These are phyloP conservation scores for Spicauda simplicius DNA, from an alignment of 2,888 invertebrate species.

Conservation along the genomic window DNA sequence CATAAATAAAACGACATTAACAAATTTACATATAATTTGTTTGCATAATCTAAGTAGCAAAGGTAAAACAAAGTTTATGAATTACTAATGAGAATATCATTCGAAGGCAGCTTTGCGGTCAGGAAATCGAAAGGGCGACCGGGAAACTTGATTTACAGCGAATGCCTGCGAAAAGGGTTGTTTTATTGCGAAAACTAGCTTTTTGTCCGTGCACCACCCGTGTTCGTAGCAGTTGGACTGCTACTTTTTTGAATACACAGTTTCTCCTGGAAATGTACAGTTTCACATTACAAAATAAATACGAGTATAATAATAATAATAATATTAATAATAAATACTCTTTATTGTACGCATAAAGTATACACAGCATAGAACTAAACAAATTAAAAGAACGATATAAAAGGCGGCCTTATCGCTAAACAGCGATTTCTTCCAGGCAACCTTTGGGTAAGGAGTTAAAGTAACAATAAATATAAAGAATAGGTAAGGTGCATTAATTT, in stretches of 20 bases:
- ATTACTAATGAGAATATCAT: conserved; percentile 66
- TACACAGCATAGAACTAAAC: too few relatives aligned
- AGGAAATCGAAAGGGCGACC: conserved; percentile 77
- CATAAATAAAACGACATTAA: background rate
- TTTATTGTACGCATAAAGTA: too few relatives aligned
- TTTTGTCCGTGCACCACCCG: background rate
- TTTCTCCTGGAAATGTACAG: too few relatives aligned
- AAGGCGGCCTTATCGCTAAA: too few relatives aligned
- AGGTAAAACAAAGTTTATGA: conserved; percentile 30
- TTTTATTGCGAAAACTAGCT: conserved; percentile 79
- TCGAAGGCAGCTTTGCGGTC: conserved; percentile 71
- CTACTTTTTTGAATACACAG: background rate
- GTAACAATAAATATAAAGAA: too few relatives aligned
- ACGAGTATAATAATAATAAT: too few relatives aligned
- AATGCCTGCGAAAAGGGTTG: conserved; percentile 75
- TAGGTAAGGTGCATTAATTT: too few relatives aligned
- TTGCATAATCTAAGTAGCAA: conserved; percentile 28
- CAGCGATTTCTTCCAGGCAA: too few relatives aligned
- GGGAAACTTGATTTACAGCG: conserved; percentile 78
- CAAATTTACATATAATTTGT: background rate
- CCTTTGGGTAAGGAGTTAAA: too few relatives aligned
- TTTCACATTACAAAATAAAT: too few relatives aligned
- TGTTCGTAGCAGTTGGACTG: background rate
- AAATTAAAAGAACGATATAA: too few relatives aligned
- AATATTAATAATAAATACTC: too few relatives aligned